phyloP scores from a whole-genome alignment of 2,888 invertebrate species.

The Caenorhabditis japonica region DNA sequence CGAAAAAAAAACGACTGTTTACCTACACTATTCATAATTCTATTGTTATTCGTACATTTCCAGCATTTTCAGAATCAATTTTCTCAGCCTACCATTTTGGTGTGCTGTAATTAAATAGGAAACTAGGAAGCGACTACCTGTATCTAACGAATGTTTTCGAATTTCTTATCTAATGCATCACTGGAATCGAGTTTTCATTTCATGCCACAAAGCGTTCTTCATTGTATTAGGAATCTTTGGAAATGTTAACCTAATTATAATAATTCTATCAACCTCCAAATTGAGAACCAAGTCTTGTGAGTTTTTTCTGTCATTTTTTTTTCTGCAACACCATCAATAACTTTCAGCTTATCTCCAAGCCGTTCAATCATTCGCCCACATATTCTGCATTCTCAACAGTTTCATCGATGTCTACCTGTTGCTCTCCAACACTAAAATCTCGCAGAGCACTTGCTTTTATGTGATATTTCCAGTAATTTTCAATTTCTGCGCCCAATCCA shows the following conservation, averaged over 20 bases:
- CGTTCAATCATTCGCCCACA: conserved; percentile 22
- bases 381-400: conserved; percentile 26
- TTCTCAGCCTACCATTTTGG: too few species aligned
- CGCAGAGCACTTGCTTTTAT: conserved; percentile 17
- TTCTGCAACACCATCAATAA: not conserved
- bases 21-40: too few species aligned
- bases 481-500: conserved; percentile 27
- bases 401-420: conserved; percentile 34
- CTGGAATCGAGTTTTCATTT: conserved; percentile 27
- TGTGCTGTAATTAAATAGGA: too few species aligned
- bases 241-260: conserved; percentile 36
- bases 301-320: not conserved
- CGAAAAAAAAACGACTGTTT: too few species aligned
- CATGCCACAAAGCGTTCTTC: conserved; percentile 25
- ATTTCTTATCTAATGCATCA: too few species aligned
- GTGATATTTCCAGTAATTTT: conserved; percentile 10
- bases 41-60: too few species aligned
- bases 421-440: conserved; percentile 17
- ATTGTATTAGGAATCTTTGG: conserved; percentile 38
- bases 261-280: conserved; percentile 20
- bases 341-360: conserved; percentile 28
- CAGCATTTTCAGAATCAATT: too few species aligned
- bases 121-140: too few species aligned
- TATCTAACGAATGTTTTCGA: too few species aligned
- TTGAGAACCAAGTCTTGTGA: conserved; percentile 37